Conservation (phyloP, 2,888 invertebrate genomes). For the Malthinus seriepunctatus region DNA sequence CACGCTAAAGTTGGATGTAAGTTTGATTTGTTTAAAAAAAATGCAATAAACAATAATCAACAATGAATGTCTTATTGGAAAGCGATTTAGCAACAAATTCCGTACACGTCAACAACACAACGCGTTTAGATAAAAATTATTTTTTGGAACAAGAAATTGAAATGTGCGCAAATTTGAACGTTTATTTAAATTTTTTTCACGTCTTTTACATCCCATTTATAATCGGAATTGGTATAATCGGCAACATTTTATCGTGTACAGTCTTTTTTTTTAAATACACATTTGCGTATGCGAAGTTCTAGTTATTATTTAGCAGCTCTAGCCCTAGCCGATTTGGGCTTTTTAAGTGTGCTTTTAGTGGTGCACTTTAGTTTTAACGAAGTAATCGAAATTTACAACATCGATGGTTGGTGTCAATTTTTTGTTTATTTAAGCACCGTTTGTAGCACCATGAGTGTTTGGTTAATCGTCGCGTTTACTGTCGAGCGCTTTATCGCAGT, state of each 20-base stretch:
- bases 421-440: constrained; percentile 48
- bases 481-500: constrained; percentile 71
- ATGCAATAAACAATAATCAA: no score
- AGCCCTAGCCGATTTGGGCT: constrained; percentile 64
- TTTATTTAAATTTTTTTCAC: constrained; percentile 56
- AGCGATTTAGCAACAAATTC: no score
- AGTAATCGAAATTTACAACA: constrained; percentile 57
- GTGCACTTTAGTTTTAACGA: constrained; percentile 59
- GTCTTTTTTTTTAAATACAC: constrained; percentile 65
- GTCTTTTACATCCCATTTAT: constrained; percentile 64
- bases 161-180: constrained; percentile 33
- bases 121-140: background rate
- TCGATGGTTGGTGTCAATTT: constrained; percentile 60
- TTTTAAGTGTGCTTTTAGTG: constrained; percentile 58
- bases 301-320: constrained; percentile 67
- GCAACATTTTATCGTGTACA: constrained; percentile 62
- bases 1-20: background rate
- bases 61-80: no score
- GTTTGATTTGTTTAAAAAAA: no score
- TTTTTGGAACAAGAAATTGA: constrained; percentile 11
- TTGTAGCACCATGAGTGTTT: constrained; percentile 67
- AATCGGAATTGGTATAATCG: constrained; percentile 62
- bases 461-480: constrained; percentile 72
- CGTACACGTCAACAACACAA: no score
- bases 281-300: constrained; percentile 64